A percentile compares a stretch with the other conserved stretches of the same genome.
Evolutionary conservation across 2,888 invertebrate species (phyloP).

Genomic region (Idaea biselata): DNA sequence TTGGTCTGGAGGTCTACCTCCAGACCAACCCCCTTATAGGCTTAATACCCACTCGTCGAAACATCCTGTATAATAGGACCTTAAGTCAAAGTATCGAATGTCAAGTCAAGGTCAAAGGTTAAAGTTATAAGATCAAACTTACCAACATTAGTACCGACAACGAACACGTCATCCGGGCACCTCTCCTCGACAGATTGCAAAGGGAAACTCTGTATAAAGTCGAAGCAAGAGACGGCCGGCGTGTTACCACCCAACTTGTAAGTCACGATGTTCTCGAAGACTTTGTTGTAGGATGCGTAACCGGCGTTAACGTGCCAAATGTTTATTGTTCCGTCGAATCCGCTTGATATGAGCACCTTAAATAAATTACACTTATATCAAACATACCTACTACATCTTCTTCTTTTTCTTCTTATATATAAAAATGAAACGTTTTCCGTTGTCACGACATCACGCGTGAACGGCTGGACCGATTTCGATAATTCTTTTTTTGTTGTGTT

Average conservation of each 20-base stretch:
- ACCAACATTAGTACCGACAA: slow-evolving; percentile 43
- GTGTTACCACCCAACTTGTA: slow-evolving; percentile 51
- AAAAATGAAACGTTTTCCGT: too few relatives aligned
- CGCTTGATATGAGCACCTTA: slow-evolving; percentile 38
- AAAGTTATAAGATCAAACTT: background rate
- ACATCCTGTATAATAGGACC: too few relatives aligned
- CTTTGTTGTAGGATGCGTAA: slow-evolving; percentile 28
- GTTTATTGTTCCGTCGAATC: slow-evolving; percentile 55
- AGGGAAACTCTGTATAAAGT: slow-evolving; percentile 56
- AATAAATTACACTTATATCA: background rate
- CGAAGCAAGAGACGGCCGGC: slow-evolving; percentile 65
- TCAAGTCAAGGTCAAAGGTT: too few relatives aligned
- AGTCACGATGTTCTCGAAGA: slow-evolving; percentile 54
- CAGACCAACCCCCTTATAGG: too few relatives aligned
- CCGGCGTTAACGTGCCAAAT: slow-evolving; percentile 63
- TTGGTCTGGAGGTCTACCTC: too few relatives aligned
- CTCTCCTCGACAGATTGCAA: slow-evolving; percentile 51
- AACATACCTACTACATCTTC: too few relatives aligned
- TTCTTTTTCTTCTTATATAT: too few relatives aligned
- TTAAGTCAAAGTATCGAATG: too few relatives aligned
- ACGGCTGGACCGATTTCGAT: too few relatives aligned
- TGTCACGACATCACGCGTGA: too few relatives aligned
- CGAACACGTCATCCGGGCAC: slow-evolving; percentile 53
- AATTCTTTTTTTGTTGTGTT: too few relatives aligned
- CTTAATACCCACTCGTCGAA: too few relatives aligned